Base-by-base conservation (phyloP, 2,888 invertebrate genomes). In the Xestia xanthographa region DNA sequence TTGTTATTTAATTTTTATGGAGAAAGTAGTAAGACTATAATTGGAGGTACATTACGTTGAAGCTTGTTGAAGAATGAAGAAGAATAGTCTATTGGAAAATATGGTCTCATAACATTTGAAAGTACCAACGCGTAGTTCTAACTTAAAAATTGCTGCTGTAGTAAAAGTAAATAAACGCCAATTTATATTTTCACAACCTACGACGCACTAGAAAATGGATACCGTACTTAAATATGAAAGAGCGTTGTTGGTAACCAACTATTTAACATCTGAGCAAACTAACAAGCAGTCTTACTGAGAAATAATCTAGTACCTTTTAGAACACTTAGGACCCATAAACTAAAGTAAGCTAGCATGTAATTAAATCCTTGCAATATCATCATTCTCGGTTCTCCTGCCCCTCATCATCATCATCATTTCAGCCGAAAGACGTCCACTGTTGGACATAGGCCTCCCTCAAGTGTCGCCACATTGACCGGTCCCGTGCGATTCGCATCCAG, bases 1-100 rank as follows among this genome's bases (percentile, higher is more conserved):
- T 63, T 77, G 22, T 26, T 5, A n/a, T 77, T 73, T 5, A 20
- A 34, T 63, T 53, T 9, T 38, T 34, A 66, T 75, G 22, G 12
- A 72, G 22, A 41, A 62, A n/a, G 5, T 72, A 41, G 26, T 17
- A 50, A 68, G 41, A 22, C 3, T n/a, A n/a, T n/a, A 38, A 5
- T 38, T n/a, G 12, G 29, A 43, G 6, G 14, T 53, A 26, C 9
- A 12, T 0, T 53, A 22, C 8, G n/a, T 11, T 9, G 11, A 29
- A 29, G 6, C 20, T 6, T 11, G 29, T 38, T 20, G 38, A n/a
- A n/a, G n/a, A n/a, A n/a, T n/a, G n/a, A n/a, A n/a, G n/a, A n/a
- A 67, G 20, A 53, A 11, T 50, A 38, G 2, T 50, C 17, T 17
- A 20, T 26, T 26, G n/a, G 34, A 50, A 67, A 41, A 12, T 62